Percentiles rank a stretch among this genome's conserved stretches.
These are phyloP conservation scores for Strongylocentrotus purpuratus DNA, from an alignment of 35 echinoderm and acorn worm genomes.

Conservation along the genomic window DNA sequence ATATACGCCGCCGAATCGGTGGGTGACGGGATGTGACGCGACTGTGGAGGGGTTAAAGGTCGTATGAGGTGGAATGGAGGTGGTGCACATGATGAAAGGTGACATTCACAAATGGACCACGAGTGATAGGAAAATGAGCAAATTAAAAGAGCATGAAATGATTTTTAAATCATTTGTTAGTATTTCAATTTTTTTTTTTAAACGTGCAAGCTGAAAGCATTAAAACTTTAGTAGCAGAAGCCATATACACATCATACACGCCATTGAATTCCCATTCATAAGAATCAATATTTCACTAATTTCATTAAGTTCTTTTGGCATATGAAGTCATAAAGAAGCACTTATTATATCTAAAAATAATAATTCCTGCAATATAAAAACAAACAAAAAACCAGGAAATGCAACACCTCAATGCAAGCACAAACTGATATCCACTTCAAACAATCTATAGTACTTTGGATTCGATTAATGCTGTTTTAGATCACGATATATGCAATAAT, in stretches of 20 bases:
- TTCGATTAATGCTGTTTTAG: too few species aligned
- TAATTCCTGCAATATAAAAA: too few species aligned
- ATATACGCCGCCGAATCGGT: not conserved
- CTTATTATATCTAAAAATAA: too few species aligned
- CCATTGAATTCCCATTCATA: not conserved
- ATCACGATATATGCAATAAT: too few species aligned
- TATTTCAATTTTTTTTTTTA: not conserved
- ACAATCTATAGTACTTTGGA: too few species aligned
- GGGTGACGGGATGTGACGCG: not conserved
- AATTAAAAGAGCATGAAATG: not conserved
- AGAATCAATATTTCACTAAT: too few species aligned
- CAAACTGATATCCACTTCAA: too few species aligned
- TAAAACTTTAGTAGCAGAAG: not conserved
- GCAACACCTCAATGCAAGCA: too few species aligned
- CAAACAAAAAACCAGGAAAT: too few species aligned
- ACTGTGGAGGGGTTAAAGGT: constrained; percentile 1
- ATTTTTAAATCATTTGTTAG: not conserved
- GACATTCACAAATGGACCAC: not conserved
- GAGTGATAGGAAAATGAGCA: not conserved
- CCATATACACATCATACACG: not conserved
- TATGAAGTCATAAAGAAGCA: too few species aligned
- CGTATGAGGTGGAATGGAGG: not conserved
- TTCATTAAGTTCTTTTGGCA: too few species aligned
- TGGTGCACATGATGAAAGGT: not conserved
- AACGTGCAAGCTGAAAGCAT: not conserved